These are phyloP conservation scores for Ooceraea biroi DNA, from an alignment of 1,140 invertebrate genomes.

Conservation along the genomic window DNA sequence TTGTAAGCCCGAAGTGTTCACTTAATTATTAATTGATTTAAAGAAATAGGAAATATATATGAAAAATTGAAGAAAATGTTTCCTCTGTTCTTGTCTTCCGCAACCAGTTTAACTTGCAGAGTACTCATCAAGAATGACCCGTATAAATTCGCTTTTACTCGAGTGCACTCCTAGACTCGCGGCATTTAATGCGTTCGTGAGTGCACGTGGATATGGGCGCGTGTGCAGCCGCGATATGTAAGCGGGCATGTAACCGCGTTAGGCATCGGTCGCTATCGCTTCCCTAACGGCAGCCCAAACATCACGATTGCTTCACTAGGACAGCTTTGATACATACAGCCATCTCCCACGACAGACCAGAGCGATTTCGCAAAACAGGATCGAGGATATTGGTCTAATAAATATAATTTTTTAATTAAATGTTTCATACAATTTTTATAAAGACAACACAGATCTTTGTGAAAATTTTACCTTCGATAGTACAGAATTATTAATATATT, in stretches of 20 bases:
- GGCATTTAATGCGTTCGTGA: slow-evolving; percentile 68
- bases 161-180: slow-evolving; percentile 32
- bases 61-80: not conserved
- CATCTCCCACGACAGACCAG: not conserved
- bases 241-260: slow-evolving; percentile 44
- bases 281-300: slow-evolving; percentile 62
- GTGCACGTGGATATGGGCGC: slow-evolving; percentile 45
- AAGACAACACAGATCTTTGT: too few species aligned
- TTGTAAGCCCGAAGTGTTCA: too few species aligned
- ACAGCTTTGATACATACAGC: not conserved
- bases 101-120: too few species aligned
- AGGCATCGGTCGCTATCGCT: slow-evolving; percentile 51
- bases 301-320: slow-evolving; percentile 65
- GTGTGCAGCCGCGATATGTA: slow-evolving; percentile 20
- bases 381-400: not conserved
- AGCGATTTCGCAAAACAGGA: not conserved
- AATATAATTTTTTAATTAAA: not conserved
- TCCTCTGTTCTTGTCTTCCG: not conserved
- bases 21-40: too few species aligned
- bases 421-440: too few species aligned
- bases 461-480: too few species aligned
- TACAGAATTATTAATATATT: too few species aligned
- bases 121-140: not conserved
- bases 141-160: slow-evolving; percentile 34
- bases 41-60: too few species aligned